Percentiles rank a stretch among this genome's conserved stretches.
Conservation (phyloP, 1,140 invertebrate genomes). For the Leptinotarsa lineolata region DNA sequence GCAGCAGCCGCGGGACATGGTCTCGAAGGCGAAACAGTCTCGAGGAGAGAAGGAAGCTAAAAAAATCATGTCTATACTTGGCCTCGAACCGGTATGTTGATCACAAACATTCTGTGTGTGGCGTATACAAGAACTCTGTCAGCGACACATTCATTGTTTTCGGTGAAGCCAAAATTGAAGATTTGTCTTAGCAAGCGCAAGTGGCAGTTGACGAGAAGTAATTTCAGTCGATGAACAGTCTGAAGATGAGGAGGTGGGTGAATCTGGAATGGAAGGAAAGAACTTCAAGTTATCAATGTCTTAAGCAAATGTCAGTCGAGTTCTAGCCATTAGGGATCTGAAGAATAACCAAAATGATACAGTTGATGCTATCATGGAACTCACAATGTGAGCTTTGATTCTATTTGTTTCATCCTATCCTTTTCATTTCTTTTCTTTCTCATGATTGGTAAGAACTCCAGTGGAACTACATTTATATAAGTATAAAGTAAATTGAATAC, state of each 20-base stretch:
- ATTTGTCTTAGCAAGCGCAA: conserved; percentile 98
- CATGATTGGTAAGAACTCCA: conserved; percentile 18
- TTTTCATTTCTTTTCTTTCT: conserved; percentile 9
- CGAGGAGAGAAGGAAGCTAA: conserved; percentile 98
- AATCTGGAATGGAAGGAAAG: conserved; percentile 96
- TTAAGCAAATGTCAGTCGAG: conserved; percentile 94
- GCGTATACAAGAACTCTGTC: conserved; percentile 99
- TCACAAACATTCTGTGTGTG: conserved; percentile 99
- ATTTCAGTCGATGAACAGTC: conserved; percentile 92
- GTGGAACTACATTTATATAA: conserved; percentile 13
- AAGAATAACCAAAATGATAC: conserved; percentile 98
- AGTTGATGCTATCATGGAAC: conserved; percentile 87
- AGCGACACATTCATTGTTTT: conserved; percentile 99
- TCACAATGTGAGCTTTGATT: conserved; percentile 55
- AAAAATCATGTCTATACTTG: conserved; percentile 98
- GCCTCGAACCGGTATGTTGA: conserved; percentile 91
- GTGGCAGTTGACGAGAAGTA: conserved; percentile 97
- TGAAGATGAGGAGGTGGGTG: conserved; percentile 86
- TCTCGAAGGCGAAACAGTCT: conserved; percentile 96
- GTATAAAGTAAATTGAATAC: too few species aligned
- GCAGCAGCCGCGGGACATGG: conserved; percentile 72
- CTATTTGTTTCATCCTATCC: background rate
- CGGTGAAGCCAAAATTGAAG: conserved; percentile 99
- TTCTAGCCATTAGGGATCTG: conserved; percentile 92
- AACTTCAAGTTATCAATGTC: conserved; percentile 98